A percentile compares a stretch with the other conserved stretches of the same genome.
Conservation (phyloP, 92 coral and sea anemone species). For the Parazoanthus swiftii region DNA sequence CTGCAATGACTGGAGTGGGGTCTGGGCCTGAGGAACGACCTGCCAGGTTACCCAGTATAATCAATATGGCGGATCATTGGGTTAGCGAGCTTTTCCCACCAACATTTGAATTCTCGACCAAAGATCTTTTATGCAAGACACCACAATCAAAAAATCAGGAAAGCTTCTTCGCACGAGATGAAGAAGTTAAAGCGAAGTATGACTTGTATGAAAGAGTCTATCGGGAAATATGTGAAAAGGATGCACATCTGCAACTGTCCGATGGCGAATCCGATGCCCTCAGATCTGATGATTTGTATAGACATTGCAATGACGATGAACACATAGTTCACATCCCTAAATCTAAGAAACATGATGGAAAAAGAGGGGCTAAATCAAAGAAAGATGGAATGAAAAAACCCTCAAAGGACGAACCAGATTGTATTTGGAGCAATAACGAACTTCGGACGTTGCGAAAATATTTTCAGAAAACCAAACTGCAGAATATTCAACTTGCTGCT, state of each 20-base stretch:
- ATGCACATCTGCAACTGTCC: background rate
- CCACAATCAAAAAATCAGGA: conserved; percentile 23
- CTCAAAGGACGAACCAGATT: conserved; percentile 36
- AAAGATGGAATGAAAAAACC: background rate
- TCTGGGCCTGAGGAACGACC: too few species aligned
- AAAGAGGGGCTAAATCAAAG: conserved; percentile 20
- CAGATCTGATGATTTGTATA: too few species aligned
- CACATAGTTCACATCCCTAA: background rate
- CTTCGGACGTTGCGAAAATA: conserved; percentile 71
- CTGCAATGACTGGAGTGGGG: too few species aligned
- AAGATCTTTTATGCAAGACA: conserved; percentile 46
- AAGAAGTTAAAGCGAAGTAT: conserved; percentile 13
- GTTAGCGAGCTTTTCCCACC: conserved; percentile 88
- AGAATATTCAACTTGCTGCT: conserved; percentile 79
- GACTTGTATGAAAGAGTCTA: conserved; percentile 51
- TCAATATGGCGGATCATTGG: conserved; percentile 89
- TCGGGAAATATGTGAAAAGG: conserved; percentile 12
- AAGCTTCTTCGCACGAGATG: background rate
- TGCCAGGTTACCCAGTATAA: conserved; percentile 13
- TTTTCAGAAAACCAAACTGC: conserved; percentile 79
- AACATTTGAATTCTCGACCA: conserved; percentile 71
- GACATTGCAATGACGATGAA: too few species aligned
- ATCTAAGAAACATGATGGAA: conserved; percentile 12
- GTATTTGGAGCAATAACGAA: conserved; percentile 81
- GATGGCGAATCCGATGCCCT: background rate